Conservation (phyloP, 2,888 invertebrate genomes). For the Cosmorhoe ocellata region DNA sequence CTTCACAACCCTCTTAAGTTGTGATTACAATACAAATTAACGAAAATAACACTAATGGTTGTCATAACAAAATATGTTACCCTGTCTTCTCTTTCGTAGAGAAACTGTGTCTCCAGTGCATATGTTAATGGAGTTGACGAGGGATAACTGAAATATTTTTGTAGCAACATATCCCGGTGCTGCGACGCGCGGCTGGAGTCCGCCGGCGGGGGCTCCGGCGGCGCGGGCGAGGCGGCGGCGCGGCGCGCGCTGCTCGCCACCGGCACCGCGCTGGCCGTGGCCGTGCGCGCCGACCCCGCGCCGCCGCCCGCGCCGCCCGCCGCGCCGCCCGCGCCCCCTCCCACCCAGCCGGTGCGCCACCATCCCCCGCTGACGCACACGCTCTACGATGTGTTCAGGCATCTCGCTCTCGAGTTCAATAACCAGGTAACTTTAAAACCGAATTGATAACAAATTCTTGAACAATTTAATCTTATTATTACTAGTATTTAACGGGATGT, state of each 20-base stretch:
- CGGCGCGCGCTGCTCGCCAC: conserved; percentile 87
- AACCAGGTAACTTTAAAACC: conserved; percentile 60
- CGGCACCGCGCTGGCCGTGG: conserved; percentile 78
- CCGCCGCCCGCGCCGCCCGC: conserved; percentile 38
- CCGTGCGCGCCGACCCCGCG: conserved; percentile 49
- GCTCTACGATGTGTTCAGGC: conserved; percentile 71
- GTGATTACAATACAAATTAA: too few species aligned
- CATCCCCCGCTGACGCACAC: conserved; percentile 69
- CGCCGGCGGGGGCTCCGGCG: conserved; percentile 89
- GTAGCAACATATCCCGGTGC: conserved; percentile 67
- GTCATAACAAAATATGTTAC: too few species aligned
- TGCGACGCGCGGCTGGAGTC: conserved; percentile 86
- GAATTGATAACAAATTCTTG: too few species aligned
- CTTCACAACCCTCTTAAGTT: too few species aligned
- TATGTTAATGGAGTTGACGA: too few species aligned
- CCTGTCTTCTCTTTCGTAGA: too few species aligned
- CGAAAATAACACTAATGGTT: too few species aligned
- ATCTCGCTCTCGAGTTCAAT: conserved; percentile 78
- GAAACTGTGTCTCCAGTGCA: too few species aligned
- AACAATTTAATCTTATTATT: too few species aligned
- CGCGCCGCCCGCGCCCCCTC: conserved; percentile 5
- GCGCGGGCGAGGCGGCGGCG: conserved; percentile 90
- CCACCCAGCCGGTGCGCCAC: conserved; percentile 40
- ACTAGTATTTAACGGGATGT: too few species aligned
- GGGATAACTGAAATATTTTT: too few species aligned